These are phyloP conservation scores for Cosmia trapezina DNA, from an alignment of 2,888 invertebrate species.

Conservation along the genomic window DNA sequence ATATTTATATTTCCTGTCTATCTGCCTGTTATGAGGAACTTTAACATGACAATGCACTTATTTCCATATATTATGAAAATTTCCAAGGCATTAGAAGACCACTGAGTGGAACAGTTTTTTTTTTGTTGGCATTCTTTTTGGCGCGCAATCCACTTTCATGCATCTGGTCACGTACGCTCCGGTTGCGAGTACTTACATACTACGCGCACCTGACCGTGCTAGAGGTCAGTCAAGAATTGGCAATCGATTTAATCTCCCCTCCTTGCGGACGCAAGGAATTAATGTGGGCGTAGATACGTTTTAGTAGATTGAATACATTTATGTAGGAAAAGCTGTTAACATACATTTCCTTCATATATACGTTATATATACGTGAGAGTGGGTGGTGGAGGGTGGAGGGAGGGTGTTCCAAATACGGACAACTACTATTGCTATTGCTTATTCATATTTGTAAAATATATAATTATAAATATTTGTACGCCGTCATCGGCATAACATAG, in stretches of 20 bases:
- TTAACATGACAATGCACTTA: not conserved
- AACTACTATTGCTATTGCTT: too few species aligned
- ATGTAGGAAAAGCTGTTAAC: not conserved
- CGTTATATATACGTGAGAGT: too few species aligned
- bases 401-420: not conserved
- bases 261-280: not conserved
- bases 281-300: slow-evolving; percentile 13
- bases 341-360: not conserved
- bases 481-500: too few species aligned
- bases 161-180: not conserved
- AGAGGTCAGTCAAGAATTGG: slow-evolving; percentile 19
- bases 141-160: not conserved
- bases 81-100: not conserved
- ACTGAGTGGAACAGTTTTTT: not conserved
- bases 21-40: not conserved
- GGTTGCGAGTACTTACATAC: not conserved
- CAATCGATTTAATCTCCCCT: slow-evolving; percentile 26
- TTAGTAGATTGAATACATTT: slow-evolving; percentile 7
- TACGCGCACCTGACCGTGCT: slow-evolving; percentile 18
- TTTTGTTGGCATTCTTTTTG: not conserved
- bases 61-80: not conserved
- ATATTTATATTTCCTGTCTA: not conserved
- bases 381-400: too few species aligned
- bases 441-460: too few species aligned
- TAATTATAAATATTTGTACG: too few species aligned